Percentiles rank a stretch among this genome's conserved stretches.
These are phyloP conservation scores for Tautogolabrus adspersus DNA, from an alignment of 2,113 vertebrate genomes.

Conservation along the genomic window DNA sequence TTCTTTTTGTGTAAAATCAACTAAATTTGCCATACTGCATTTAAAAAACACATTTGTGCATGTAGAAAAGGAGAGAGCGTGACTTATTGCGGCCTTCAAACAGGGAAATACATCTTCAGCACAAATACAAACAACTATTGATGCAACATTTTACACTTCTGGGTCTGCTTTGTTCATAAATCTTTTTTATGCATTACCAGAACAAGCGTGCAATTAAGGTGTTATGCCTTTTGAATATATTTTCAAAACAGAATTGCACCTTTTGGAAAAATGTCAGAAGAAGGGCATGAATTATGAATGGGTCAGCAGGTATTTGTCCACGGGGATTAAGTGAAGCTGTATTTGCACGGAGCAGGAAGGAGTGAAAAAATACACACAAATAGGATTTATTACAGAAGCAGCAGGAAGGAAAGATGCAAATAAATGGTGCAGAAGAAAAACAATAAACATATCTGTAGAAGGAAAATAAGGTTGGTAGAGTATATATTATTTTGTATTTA, in stretches of 20 bases:
- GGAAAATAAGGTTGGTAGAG: neutral
- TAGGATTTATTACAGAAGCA: slow-evolving; percentile 32
- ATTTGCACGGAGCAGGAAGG: slow-evolving; percentile 22
- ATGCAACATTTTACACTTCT: slow-evolving; percentile 9
- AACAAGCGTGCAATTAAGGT: slow-evolving; percentile 44
- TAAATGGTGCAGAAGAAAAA: neutral
- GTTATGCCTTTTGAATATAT: slow-evolving; percentile 15
- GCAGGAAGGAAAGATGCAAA: slow-evolving; percentile 24
- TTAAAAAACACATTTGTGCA: neutral
- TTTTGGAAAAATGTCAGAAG: slow-evolving; percentile 28
- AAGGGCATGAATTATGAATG: slow-evolving; percentile 47
- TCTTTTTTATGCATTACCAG: slow-evolving; percentile 38
- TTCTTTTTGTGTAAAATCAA: neutral
- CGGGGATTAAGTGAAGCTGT: slow-evolving; percentile 44
- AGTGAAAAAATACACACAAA: slow-evolving; percentile 32
- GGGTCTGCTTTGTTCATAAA: slow-evolving; percentile 30
- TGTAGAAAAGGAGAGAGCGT: neutral
- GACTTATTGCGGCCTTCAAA: neutral
- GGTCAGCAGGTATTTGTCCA: slow-evolving; percentile 40
- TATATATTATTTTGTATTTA: slow-evolving; percentile 4
- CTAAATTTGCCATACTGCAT: neutral
- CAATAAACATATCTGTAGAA: neutral
- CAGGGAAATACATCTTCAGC: neutral
- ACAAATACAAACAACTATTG: slow-evolving; percentile 17
- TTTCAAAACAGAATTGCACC: slow-evolving; percentile 21